Conservation (phyloP, 2,797 vertebrate genomes). For the Hippopotamyrus pictus region DNA sequence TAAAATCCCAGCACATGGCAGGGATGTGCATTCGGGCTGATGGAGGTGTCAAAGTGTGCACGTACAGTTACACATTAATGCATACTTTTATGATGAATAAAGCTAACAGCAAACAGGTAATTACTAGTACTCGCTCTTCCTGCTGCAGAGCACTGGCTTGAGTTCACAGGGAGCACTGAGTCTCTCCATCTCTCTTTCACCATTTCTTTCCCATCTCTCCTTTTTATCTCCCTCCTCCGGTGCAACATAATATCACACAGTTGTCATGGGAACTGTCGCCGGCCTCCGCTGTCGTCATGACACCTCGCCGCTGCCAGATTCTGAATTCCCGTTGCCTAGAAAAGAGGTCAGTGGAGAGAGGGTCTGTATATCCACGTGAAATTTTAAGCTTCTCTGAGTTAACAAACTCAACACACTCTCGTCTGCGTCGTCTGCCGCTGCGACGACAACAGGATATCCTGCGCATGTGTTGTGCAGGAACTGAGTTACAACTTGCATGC, state of each 20-base stretch:
- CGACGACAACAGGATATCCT: not conserved
- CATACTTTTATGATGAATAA: not conserved
- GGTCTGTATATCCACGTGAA: not conserved
- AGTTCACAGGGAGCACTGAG: not conserved
- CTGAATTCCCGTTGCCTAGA: slow-evolving; percentile 55
- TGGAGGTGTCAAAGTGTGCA: not conserved
- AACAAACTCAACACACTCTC: not conserved
- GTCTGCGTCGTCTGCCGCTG: not conserved
- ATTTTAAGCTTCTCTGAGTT: not conserved
- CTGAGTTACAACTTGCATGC: not conserved
- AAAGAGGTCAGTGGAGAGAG: slow-evolving; percentile 27
- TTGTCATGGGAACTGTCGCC: slow-evolving; percentile 26
- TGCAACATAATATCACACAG: slow-evolving; percentile 14
- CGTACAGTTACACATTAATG: not conserved
- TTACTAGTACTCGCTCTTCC: not conserved
- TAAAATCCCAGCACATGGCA: not conserved
- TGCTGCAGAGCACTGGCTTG: not conserved
- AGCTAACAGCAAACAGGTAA: not conserved
- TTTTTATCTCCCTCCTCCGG: slow-evolving; percentile 47
- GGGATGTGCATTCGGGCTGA: not conserved
- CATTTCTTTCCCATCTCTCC: slow-evolving; percentile 37
- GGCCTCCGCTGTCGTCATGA: slow-evolving; percentile 54
- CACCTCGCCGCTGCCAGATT: slow-evolving; percentile 49
- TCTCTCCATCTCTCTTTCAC: slow-evolving; percentile 26
- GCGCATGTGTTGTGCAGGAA: not conserved